phyloP scores from a whole-genome alignment of 2,888 invertebrate genomes.

The Eubasilissa splendida region DNA sequence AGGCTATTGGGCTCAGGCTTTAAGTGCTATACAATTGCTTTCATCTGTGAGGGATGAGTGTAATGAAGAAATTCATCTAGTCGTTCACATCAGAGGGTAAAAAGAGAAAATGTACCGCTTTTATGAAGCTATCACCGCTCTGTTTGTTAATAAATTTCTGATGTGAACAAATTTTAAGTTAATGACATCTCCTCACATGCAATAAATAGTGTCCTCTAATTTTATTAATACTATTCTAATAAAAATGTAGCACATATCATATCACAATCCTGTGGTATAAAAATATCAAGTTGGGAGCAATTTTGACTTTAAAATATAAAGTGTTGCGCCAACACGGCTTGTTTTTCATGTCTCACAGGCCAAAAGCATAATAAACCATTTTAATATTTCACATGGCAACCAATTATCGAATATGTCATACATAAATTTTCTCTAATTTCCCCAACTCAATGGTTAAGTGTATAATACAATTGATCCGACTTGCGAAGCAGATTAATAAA shows the following conservation, averaged over 20 bases:
- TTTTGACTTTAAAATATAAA: background rate
- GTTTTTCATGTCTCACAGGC: too few relatives aligned
- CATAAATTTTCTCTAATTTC: slow-evolving; percentile 3
- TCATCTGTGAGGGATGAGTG: background rate
- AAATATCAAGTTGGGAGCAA: slow-evolving; percentile 26
- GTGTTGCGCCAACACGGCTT: too few relatives aligned
- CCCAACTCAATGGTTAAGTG: slow-evolving; percentile 5
- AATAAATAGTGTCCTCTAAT: background rate
- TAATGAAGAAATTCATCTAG: too few relatives aligned
- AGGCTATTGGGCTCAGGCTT: slow-evolving; percentile 18
- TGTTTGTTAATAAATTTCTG: too few relatives aligned
- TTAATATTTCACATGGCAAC: too few relatives aligned
- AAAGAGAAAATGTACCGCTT: too few relatives aligned
- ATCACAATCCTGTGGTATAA: slow-evolving; percentile 25
- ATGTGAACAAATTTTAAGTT: background rate
- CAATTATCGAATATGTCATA: too few relatives aligned
- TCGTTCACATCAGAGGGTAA: too few relatives aligned
- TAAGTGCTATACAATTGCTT: slow-evolving; percentile 11
- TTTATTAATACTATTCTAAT: slow-evolving; percentile 5
- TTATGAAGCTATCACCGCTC: too few relatives aligned
- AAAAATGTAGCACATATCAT: slow-evolving; percentile 39
- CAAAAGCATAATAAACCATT: too few relatives aligned
- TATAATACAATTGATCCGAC: slow-evolving; percentile 31
- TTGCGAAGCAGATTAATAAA: slow-evolving; percentile 29
- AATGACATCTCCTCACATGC: background rate